Evolutionary conservation across 2,113 vertebrate species (phyloP), one percentile per base, ranked within the genome.

Genomic region (Sciurus niger): DNA sequence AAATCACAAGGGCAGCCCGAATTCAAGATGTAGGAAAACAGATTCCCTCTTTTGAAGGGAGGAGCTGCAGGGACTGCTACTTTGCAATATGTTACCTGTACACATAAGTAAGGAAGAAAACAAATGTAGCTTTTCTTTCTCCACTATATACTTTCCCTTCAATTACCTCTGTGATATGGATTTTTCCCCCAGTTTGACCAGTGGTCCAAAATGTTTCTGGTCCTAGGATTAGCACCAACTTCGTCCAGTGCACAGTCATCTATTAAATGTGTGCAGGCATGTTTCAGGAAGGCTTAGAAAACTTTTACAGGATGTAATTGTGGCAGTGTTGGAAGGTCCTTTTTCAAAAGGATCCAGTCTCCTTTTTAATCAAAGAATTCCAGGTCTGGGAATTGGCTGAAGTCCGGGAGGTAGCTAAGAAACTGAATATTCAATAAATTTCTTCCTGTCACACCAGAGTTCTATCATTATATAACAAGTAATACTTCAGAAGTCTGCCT

Each of bases 1-100:
- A 70, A 93, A 48, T 89, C 60, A 82, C 83, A 89, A 67, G 43
- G 37, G 72, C 48, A 76, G 68, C n/a, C 58, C 4, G 28, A 82
- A 67, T 89, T 92, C n/a, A 85, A 92, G 74, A 83, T 2, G 2
- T 22, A 40, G 28, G 74, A 95, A 85, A 80, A 55, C 1, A 58
- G 22, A 82, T 73, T 77, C 68, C 70, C 20, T 32, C 24, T 93
- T 60, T 89, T 82, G 24, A 78, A 89, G 20, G 40, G 30, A 91
- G 10, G 37, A 16, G 37, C 40, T 92, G 20, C 6, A 43, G 37
- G 53, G 43, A 24, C n/a, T 67, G 43, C 34, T 77, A 2, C n/a
- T 79, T 77, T 93, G 60, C n/a, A 63, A 18, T 55, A 46, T 20
- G 17, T 40, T 79, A 9, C 30, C 34, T 70, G 1, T 34, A 18